These are phyloP conservation scores for Ganaspis brasiliensis DNA, from an alignment of 2,888 invertebrate species.

Conservation along the genomic window DNA sequence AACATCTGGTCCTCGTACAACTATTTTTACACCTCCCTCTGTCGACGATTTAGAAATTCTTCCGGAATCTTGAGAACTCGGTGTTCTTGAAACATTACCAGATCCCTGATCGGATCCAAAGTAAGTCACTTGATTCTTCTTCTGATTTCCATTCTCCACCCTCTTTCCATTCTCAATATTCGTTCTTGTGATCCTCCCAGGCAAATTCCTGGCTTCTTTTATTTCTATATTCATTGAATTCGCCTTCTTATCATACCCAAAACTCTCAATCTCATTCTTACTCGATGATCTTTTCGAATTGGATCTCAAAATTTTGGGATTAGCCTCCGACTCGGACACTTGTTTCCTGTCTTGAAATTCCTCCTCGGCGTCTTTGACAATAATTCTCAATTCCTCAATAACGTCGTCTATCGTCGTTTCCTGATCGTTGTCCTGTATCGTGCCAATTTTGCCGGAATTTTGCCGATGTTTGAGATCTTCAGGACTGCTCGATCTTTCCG, in stretches of 20 bases:
- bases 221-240: conserved; percentile 4
- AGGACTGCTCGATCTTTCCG: conserved; percentile 89
- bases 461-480: conserved; percentile 81
- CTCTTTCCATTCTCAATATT: not conserved
- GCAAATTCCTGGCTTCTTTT: not conserved
- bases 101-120: conserved; percentile 64
- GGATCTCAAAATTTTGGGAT: conserved; percentile 51
- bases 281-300: conserved; percentile 60
- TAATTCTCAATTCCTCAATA: conserved; percentile 91
- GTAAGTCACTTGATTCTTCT: conserved; percentile 69
- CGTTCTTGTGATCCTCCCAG: not conserved
- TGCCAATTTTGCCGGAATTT: conserved; percentile 50
- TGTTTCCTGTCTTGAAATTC: conserved; percentile 78
- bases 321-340: conserved; percentile 42
- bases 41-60: conserved; percentile 34
- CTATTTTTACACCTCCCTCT: conserved; percentile 81
- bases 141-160: conserved; percentile 42
- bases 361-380: conserved; percentile 92
- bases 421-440: conserved; percentile 84
- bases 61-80: conserved; percentile 33
- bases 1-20: conserved; percentile 82
- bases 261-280: conserved; percentile 53
- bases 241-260: conserved; percentile 6
- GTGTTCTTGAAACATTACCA: conserved; percentile 38
- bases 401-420: conserved; percentile 94